These are phyloP conservation scores for Myotis planiceps DNA, from an alignment of 2,797 vertebrate genomes.

Conservation along the genomic window DNA sequence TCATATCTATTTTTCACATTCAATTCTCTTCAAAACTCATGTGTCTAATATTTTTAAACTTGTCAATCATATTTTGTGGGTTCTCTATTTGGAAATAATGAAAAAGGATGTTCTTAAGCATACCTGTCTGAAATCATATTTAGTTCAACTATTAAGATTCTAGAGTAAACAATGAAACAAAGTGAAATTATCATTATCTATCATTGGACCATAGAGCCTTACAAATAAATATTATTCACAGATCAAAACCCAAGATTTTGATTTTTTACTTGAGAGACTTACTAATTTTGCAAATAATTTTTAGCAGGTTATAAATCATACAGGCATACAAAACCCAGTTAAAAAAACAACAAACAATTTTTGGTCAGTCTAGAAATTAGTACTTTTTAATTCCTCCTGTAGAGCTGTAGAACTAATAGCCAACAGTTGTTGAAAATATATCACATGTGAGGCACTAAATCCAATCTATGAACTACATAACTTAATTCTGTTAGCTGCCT, in stretches of 20 bases:
- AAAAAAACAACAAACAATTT: neutral
- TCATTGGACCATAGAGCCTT: neutral
- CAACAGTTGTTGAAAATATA: neutral
- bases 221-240: neutral
- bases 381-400: neutral
- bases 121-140: neutral
- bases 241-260: neutral
- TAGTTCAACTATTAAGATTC: neutral
- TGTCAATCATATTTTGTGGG: neutral
- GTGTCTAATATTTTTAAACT: neutral
- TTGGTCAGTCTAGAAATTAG: neutral
- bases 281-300: slow-evolving; percentile 26
- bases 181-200: neutral
- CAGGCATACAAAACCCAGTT: neutral
- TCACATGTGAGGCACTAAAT: neutral
- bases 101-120: neutral
- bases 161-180: neutral
- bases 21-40: neutral
- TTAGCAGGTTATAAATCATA: neutral
- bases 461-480: neutral
- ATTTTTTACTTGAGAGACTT: neutral
- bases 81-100: neutral
- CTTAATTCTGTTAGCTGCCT: neutral
- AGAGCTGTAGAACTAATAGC: neutral
- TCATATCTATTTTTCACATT: neutral